phyloP scores from a whole-genome alignment of 1,140 invertebrate species.

The Hypsibius dujardini region DNA sequence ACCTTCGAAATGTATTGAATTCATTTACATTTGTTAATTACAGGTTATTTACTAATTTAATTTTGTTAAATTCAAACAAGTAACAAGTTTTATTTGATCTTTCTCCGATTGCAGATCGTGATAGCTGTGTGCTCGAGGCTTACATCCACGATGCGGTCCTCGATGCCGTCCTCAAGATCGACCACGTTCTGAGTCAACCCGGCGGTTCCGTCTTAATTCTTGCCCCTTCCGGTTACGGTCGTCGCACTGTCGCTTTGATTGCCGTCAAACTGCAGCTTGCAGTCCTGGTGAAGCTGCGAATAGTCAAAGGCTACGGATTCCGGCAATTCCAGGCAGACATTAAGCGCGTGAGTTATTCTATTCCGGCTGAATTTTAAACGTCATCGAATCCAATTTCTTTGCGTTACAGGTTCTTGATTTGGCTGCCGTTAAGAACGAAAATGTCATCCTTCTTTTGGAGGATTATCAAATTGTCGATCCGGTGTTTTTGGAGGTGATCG shows the following conservation, averaged over 20 bases:
- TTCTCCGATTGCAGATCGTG: constrained; percentile 35
- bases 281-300: constrained; percentile 44
- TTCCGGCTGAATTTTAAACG: background rate
- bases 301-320: constrained; percentile 39
- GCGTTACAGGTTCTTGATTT: constrained; percentile 47
- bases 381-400: constrained; percentile 17
- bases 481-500: constrained; percentile 47
- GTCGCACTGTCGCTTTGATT: constrained; percentile 52
- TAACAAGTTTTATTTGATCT: constrained; percentile 20
- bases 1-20: background rate
- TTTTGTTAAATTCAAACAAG: no score
- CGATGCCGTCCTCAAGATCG: constrained; percentile 43
- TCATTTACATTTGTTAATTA: constrained; percentile 17
- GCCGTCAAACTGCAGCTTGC: constrained; percentile 51
- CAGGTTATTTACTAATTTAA: no score
- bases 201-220: constrained; percentile 51
- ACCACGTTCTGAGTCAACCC: constrained; percentile 42
- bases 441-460: constrained; percentile 57
- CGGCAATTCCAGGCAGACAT: constrained; percentile 48
- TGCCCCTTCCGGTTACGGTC: constrained; percentile 55
- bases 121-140: constrained; percentile 40
- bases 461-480: constrained; percentile 58
- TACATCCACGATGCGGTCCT: constrained; percentile 48
- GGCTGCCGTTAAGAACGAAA: constrained; percentile 60
- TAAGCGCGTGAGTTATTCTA: constrained; percentile 35